A percentile compares a stretch with the other conserved stretches of the same genome.
phyloP scores from a whole-genome alignment of 2,888 invertebrate species.

The Drosophila mimica region DNA sequence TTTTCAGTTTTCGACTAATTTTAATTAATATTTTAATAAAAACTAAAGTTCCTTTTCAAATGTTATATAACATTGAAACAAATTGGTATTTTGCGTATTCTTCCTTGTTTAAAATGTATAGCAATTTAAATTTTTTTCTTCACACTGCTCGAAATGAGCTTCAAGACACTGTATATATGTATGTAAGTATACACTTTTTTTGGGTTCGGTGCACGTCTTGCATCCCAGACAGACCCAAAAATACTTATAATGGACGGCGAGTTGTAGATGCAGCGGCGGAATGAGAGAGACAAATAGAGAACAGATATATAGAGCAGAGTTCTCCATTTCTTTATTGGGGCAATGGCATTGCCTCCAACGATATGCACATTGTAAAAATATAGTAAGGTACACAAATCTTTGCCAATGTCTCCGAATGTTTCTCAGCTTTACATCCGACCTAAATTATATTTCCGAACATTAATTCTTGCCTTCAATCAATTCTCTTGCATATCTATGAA shows the following conservation, averaged over 20 bases:
- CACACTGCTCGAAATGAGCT: no score
- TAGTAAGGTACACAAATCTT: background rate
- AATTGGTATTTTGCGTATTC: no score
- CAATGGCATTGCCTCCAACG: conserved; percentile 11
- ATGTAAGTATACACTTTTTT: no score
- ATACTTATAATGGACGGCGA: conserved; percentile 1
- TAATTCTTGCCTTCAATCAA: background rate
- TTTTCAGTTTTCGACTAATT: no score
- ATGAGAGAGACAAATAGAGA: background rate
- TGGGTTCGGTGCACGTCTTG: no score
- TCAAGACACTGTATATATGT: no score
- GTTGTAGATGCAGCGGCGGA: conserved; percentile 4
- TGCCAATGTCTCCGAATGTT: background rate
- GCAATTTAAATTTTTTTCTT: no score
- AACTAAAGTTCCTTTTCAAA: no score
- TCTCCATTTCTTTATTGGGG: background rate
- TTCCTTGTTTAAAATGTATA: no score
- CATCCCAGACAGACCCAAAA: conserved; percentile 21
- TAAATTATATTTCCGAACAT: background rate
- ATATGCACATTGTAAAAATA: background rate
- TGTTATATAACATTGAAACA: no score
- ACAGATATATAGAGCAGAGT: background rate
- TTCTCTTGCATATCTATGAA: background rate
- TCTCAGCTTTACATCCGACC: background rate
- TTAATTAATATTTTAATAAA: no score